phyloP scores from a whole-genome alignment of 2,113 vertebrate genomes.

The Microtus ochrogaster region DNA sequence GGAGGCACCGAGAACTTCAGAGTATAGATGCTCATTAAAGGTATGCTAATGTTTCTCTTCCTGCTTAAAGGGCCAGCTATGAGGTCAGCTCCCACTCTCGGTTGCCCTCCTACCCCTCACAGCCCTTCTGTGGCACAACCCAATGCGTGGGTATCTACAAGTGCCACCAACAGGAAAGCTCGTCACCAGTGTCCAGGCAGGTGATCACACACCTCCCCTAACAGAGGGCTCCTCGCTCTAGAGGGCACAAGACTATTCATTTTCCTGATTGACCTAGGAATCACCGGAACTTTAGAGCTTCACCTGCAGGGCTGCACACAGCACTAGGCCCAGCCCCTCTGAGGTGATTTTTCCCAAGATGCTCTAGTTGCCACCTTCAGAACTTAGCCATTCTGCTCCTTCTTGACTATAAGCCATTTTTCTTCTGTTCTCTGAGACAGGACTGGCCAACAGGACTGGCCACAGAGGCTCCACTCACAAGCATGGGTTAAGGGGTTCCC shows the following conservation, averaged over 20 bases:
- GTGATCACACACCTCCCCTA: neutral
- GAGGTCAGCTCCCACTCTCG: neutral
- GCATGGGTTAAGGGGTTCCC: neutral
- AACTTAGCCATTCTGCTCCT: neutral
- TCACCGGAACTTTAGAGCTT: rapidly evolving
- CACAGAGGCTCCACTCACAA: neutral
- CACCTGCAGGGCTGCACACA: neutral
- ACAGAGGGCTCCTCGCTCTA: neutral
- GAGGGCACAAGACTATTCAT: rapidly evolving
- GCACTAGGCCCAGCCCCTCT: rapidly evolving
- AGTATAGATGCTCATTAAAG: neutral
- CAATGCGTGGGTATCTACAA: neutral
- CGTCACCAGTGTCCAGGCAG: neutral
- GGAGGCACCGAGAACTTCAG: neutral
- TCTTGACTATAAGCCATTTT: neutral
- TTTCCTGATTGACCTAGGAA: neutral
- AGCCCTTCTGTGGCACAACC: neutral
- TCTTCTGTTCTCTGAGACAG: neutral
- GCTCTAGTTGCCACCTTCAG: neutral
- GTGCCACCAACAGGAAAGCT: neutral
- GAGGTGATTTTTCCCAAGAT: rapidly evolving
- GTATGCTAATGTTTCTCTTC: neutral
- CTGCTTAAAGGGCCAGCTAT: neutral
- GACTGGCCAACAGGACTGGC: neutral
- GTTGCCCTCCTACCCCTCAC: neutral